Conservation (phyloP, 2,888 invertebrate species). For the Dastarcus helophoroides region DNA sequence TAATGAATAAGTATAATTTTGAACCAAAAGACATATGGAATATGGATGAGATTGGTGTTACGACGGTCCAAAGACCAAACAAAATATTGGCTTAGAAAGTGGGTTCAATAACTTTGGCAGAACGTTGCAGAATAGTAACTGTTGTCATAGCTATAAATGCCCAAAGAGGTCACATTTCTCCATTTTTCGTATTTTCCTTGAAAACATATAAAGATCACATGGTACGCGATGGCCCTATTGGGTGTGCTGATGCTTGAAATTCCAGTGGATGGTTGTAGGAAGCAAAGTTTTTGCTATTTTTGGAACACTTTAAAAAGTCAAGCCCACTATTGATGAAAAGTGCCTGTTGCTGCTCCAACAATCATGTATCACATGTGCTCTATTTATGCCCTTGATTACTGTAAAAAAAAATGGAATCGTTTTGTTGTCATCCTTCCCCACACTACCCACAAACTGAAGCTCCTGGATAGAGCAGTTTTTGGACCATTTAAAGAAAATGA, state of each 20-base stretch:
- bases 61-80: conserved; percentile 31
- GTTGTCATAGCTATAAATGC: conserved; percentile 21
- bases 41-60: conserved; percentile 29
- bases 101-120: conserved; percentile 28
- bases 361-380: too few relatives aligned
- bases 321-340: conserved; percentile 2
- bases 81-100: conserved; percentile 27
- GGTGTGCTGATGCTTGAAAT: conserved; percentile 5
- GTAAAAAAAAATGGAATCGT: conserved; percentile 26
- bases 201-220: conserved; percentile 15
- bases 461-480: conserved; percentile 21
- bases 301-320: conserved; percentile 6
- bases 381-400: conserved; percentile 19
- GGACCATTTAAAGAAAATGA: conserved; percentile 25
- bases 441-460: conserved; percentile 28
- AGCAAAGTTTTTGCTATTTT: conserved; percentile 1
- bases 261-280: conserved; percentile 6
- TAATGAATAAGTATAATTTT: conserved; percentile 8
- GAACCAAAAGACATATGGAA: conserved; percentile 25
- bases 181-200: conserved; percentile 26
- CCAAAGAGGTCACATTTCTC: conserved; percentile 23
- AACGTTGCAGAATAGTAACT: conserved; percentile 25
- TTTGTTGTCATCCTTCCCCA: conserved; percentile 26
- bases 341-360: conserved; percentile 2
- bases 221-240: conserved; percentile 8